A percentile compares a stretch with the other conserved stretches of the same genome.
Evolutionary conservation across 2,888 invertebrate genomes (phyloP).

Genomic region (Acanthoscelides obtectus): DNA sequence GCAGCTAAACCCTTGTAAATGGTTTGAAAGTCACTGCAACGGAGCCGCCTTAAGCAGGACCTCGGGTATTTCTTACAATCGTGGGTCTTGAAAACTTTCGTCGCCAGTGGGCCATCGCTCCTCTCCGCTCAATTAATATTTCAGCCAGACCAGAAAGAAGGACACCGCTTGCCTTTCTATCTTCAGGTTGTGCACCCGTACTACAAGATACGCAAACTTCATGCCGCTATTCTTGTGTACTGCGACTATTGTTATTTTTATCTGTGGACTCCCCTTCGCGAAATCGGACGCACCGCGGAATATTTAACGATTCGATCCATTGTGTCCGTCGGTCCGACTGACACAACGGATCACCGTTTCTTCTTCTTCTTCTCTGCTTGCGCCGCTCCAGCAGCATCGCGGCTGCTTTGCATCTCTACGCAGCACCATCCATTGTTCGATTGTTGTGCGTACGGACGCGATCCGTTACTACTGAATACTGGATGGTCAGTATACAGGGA

Average conservation of each 20-base stretch:
- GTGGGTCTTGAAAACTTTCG: too few species aligned
- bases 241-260: constrained; percentile 38
- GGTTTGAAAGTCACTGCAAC: too few species aligned
- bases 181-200: neutral
- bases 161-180: too few species aligned
- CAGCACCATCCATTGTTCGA: neutral
- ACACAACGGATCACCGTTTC: neutral
- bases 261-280: constrained; percentile 33
- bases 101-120: too few species aligned
- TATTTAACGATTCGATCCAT: constrained; percentile 40
- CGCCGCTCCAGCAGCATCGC: neutral
- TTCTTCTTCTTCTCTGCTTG: neutral
- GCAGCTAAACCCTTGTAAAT: too few species aligned
- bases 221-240: constrained; percentile 12
- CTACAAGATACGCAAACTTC: neutral
- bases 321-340: constrained; percentile 19
- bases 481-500: neutral
- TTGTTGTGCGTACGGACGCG: neutral
- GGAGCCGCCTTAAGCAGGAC: too few species aligned
- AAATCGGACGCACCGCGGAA: constrained; percentile 41
- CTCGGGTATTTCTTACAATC: too few species aligned
- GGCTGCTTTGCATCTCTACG: neutral
- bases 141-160: too few species aligned
- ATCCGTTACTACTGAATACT: neutral
- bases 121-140: too few species aligned